phyloP scores from a whole-genome alignment of 2,888 invertebrate genomes.

The Bhutanitis thaidina region DNA sequence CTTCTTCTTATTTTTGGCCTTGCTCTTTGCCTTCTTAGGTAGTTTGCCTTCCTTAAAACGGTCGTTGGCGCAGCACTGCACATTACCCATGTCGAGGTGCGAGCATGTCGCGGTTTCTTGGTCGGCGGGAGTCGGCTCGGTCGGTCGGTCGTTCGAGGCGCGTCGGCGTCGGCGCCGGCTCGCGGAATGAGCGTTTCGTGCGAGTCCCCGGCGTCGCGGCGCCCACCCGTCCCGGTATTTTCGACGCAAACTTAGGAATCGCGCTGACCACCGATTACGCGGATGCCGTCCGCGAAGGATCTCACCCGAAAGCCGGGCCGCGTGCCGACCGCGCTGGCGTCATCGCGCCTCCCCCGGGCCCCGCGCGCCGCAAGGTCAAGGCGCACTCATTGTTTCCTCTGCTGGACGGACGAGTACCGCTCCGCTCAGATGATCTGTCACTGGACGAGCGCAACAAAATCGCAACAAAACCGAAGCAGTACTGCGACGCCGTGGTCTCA shows the following conservation, averaged over 20 bases:
- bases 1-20: constrained; percentile 42
- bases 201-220: constrained; percentile 58
- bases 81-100: constrained; percentile 75
- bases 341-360: constrained; percentile 70
- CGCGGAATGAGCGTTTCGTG: constrained; percentile 68
- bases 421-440: constrained; percentile 34
- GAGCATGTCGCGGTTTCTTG: constrained; percentile 73
- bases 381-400: constrained; percentile 69
- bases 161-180: constrained; percentile 77
- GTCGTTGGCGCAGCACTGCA: constrained; percentile 78
- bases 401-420: constrained; percentile 41
- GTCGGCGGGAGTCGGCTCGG: constrained; percentile 68
- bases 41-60: constrained; percentile 63
- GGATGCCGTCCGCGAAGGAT: constrained; percentile 76
- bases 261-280: constrained; percentile 75
- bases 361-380: constrained; percentile 75
- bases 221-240: constrained; percentile 71
- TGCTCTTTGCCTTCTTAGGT: constrained; percentile 58
- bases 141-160: constrained; percentile 77
- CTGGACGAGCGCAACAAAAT: constrained; percentile 22
- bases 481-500: constrained; percentile 29
- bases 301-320: constrained; percentile 77
- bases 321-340: constrained; percentile 71
- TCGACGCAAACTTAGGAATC: constrained; percentile 63
- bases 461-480: constrained; percentile 34